These are phyloP conservation scores for Pyrocoelia pectoralis DNA, from an alignment of 2,888 invertebrate genomes.

Conservation along the genomic window DNA sequence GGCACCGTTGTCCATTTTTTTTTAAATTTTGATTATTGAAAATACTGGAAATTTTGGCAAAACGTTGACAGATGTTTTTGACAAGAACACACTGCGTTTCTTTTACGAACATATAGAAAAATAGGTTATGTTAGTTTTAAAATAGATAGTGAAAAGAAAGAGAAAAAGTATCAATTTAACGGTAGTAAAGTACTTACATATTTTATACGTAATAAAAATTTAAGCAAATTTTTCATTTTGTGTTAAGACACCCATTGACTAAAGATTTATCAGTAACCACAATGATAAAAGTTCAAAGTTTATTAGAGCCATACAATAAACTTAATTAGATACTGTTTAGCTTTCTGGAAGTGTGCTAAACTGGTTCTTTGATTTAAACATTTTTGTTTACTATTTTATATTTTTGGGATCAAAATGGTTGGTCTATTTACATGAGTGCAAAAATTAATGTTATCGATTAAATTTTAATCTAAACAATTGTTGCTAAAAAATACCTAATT, in stretches of 20 bases:
- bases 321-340: too few relatives aligned
- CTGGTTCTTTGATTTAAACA: too few relatives aligned
- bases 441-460: too few relatives aligned
- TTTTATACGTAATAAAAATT: slow-evolving; percentile 3
- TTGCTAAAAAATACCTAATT: too few relatives aligned
- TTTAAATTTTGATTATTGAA: neutral
- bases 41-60: slow-evolving; percentile 9
- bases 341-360: too few relatives aligned
- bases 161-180: too few relatives aligned
- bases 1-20: slow-evolving; percentile 26
- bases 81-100: neutral
- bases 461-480: too few relatives aligned
- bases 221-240: slow-evolving; percentile 10
- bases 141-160: neutral
- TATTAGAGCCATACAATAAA: neutral
- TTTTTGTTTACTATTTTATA: too few relatives aligned
- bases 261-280: neutral
- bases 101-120: too few relatives aligned
- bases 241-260: neutral
- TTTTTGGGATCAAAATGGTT: too few relatives aligned
- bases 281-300: slow-evolving; percentile 11
- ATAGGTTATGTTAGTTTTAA: neutral
- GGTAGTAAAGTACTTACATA: neutral
- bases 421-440: too few relatives aligned
- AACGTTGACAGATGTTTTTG: neutral